Percentiles rank a stretch among this genome's conserved stretches.
Evolutionary conservation across 2,888 invertebrate genomes (phyloP).

Genomic region (Doris montereyensis): DNA sequence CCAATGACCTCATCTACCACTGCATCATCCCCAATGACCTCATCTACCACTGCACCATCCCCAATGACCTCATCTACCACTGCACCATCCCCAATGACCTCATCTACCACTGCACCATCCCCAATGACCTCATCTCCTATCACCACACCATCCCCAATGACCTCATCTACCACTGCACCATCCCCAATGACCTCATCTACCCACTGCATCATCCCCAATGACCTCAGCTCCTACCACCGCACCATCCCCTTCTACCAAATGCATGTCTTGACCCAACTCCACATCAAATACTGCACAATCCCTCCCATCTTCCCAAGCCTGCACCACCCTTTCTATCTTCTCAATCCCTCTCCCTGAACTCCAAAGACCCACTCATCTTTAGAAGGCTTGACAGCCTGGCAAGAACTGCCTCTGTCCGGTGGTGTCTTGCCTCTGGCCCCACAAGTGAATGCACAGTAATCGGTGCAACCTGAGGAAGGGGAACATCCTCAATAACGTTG

Average conservation of each 20-base stretch:
- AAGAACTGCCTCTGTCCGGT: slow-evolving; percentile 8
- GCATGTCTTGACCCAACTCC: background rate
- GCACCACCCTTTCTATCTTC: slow-evolving; percentile 10
- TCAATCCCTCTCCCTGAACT: slow-evolving; percentile 2
- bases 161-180: no score
- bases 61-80: no score
- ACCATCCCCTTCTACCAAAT: background rate
- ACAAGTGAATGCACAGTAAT: background rate
- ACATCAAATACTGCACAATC: slow-evolving; percentile 4
- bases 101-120: no score
- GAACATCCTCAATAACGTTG: no score
- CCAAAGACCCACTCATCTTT: background rate
- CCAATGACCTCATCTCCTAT: no score
- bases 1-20: no score
- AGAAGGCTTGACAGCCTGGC: slow-evolving; percentile 3
- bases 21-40: background rate
- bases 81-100: no score
- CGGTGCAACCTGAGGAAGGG: no score
- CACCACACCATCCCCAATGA: no score
- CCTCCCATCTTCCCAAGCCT: slow-evolving; percentile 17
- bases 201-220: background rate
- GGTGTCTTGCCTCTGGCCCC: no score
- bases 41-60: no score
- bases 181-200: background rate
- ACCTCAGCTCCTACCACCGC: slow-evolving; percentile 2